Evolutionary conservation across 2,888 invertebrate genomes (phyloP), one percentile per base, ranked within the genome.

Genomic region (Caenorhabditis sp.): DNA sequence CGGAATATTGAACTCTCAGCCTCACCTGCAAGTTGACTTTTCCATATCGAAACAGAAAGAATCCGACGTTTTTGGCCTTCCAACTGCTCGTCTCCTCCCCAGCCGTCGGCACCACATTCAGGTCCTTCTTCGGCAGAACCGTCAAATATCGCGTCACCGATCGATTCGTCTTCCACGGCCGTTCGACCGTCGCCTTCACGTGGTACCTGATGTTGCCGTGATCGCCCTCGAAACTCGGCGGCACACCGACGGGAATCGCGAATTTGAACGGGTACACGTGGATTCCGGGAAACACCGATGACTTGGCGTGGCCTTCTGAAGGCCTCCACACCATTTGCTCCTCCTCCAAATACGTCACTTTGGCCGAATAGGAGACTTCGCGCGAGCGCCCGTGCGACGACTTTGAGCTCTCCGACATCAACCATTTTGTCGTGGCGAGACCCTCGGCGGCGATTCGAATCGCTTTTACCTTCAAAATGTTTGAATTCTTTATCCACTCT

Each of bases 121-220:
- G 35, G 37, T 76, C 70, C 15, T 71, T 71, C 15, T 50, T 1
- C 27, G 76, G 71, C 5, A 65, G 9, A 7, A 76, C 65, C n/a
- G 65, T 52, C 35, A 76, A 24, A 43, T 70, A 70, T 26, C 58
- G 22, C 8, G 52, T 50, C 27, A 70, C 39, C 9, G 77, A 56
- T 27, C 77, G 71, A 59, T 77, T 77, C 26, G 77, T 71, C 32
- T 77, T 77, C 77, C 77, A 77, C 43, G 77, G 77, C 39, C 77
- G 45, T 37, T 77, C 77, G 6, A 77, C 71, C 13, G 58, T 72
- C 17, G 70, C 77, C 35, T 71, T 71, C 50, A 77, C 17, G 35
- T 65, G 48, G 37, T 77, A 77, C 30, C 72, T 46, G 17, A 77
- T 77, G 50, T 65, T 71, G 11, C 71, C 77, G 26, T 77, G 65